Conservation (phyloP, 2,113 vertebrate species). For the Oncorhynchus gorbuscha region DNA sequence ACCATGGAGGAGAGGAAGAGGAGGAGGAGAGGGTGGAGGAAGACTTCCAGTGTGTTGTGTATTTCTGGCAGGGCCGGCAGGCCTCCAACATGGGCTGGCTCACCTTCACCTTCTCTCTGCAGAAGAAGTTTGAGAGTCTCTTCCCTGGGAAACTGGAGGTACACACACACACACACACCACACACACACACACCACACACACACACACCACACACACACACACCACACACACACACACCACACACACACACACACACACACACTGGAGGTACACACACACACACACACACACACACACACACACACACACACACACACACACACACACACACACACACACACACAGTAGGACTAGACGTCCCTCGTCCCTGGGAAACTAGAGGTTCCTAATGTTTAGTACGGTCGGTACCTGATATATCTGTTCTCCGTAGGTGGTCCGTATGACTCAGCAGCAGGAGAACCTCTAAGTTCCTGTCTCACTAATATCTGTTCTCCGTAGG, state of each 20-base stretch:
- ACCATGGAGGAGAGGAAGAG: constrained; percentile 33
- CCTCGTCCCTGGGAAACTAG: too few species aligned
- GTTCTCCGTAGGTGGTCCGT: constrained; percentile 79
- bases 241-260: too few species aligned
- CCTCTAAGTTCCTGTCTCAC: constrained; percentile 44
- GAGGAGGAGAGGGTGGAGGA: too few species aligned
- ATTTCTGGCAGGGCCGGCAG: constrained; percentile 97
- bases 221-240: too few species aligned
- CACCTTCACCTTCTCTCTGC: constrained; percentile 96
- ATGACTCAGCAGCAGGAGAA: too few species aligned
- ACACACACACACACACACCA: not conserved
- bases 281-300: too few species aligned
- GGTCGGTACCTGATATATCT: too few species aligned
- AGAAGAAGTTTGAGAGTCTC: constrained; percentile 98
- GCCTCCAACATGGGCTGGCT: constrained; percentile 99
- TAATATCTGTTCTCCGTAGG: too few species aligned
- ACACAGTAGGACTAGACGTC: not conserved
- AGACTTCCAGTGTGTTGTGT: constrained; percentile 94
- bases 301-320: not conserved
- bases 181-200: too few species aligned
- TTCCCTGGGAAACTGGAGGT: constrained; percentile 96
- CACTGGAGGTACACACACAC: too few species aligned
- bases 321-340: not conserved
- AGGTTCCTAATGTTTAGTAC: too few species aligned
- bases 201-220: too few species aligned